These are phyloP conservation scores for Dioctria linearis DNA, from an alignment of 2,888 invertebrate species.

Conservation along the genomic window DNA sequence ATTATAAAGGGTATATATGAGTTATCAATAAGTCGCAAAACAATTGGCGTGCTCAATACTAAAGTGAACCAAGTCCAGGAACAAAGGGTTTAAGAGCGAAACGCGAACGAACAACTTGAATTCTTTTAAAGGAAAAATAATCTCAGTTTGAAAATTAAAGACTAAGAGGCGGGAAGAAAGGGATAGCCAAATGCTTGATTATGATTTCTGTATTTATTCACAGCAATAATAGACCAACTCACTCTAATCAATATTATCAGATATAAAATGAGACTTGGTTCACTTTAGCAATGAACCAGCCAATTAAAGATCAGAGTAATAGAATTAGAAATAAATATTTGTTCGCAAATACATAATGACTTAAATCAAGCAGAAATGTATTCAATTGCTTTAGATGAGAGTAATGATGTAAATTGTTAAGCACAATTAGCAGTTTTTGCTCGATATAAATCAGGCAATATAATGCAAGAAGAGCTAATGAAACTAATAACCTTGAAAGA, in stretches of 20 bases:
- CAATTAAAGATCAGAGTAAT: constrained; percentile 7
- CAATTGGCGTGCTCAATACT: background rate
- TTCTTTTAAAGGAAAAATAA: no score
- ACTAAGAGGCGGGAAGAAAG: no score
- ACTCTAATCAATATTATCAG: no score
- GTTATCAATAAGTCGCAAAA: background rate
- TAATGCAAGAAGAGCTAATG: constrained; percentile 11
- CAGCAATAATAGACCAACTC: no score
- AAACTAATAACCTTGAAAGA: constrained; percentile 21
- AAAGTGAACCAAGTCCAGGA: no score
- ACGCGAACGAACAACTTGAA: no score
- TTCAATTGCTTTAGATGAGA: constrained; percentile 21
- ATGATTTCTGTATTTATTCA: no score
- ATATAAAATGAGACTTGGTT: no score
- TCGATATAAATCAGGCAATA: constrained; percentile 9
- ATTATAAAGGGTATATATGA: background rate
- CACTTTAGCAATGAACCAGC: no score
- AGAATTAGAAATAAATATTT: constrained; percentile 7
- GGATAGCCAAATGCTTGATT: no score
- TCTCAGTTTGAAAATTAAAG: no score
- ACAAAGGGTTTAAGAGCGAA: no score
- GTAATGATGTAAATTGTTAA: constrained; percentile 12
- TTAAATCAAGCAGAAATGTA: constrained; percentile 16
- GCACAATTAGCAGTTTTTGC: background rate
- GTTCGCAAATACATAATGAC: constrained; percentile 17